Evolutionary conservation across 2,888 invertebrate species (phyloP).

Genomic region (Tiliacea citrago): DNA sequence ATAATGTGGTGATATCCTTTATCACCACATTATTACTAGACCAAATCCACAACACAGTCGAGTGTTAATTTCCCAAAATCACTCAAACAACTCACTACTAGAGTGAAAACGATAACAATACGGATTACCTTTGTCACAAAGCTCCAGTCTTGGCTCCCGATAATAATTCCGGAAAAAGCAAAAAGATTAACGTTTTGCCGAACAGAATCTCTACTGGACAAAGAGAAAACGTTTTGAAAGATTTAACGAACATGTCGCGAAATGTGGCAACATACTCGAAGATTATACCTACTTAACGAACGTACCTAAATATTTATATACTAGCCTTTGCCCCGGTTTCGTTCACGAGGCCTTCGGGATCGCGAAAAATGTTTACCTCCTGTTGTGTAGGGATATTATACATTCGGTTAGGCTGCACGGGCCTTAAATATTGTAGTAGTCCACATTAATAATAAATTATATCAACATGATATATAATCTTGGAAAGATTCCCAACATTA

Average conservation of each 20-base stretch:
- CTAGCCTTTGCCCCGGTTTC: conserved; percentile 46
- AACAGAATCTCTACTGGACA: conserved; percentile 58
- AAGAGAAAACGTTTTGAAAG: conserved; percentile 50
- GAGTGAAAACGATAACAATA: conserved; percentile 20
- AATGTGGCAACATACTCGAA: conserved; percentile 39
- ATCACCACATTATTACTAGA: neutral
- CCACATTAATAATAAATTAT: conserved; percentile 33
- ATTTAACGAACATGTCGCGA: conserved; percentile 49
- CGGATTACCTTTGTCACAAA: conserved; percentile 40
- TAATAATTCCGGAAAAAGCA: conserved; percentile 37
- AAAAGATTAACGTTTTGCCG: conserved; percentile 60
- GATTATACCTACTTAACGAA: conserved; percentile 49
- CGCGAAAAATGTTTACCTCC: conserved; percentile 54
- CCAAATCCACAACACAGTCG: neutral
- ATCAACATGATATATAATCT: conserved; percentile 19
- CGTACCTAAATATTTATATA: conserved; percentile 60
- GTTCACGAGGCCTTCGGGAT: conserved; percentile 59
- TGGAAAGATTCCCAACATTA: neutral
- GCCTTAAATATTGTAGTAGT: conserved; percentile 46
- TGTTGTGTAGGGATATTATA: conserved; percentile 50
- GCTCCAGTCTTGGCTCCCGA: conserved; percentile 21
- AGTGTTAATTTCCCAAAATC: conserved; percentile 20
- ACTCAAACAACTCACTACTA: conserved; percentile 22
- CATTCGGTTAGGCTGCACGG: conserved; percentile 54
- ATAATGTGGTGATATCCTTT: no score